Evolutionary conservation across 1,140 invertebrate genomes (phyloP).

Genomic region (Hesperophylax magnus): DNA sequence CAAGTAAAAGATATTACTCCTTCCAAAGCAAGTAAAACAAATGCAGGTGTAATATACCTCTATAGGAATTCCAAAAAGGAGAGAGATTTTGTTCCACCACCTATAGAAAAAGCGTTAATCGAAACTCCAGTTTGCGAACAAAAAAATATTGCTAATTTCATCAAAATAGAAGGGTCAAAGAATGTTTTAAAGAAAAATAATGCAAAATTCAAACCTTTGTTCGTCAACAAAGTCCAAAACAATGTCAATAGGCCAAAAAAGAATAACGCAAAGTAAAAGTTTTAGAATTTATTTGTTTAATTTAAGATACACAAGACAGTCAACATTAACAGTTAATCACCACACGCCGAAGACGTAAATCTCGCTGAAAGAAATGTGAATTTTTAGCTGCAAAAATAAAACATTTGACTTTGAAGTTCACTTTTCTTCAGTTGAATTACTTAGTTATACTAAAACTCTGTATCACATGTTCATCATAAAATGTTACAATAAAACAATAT

Average conservation of each 20-base stretch:
- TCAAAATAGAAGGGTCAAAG: slow-evolving; percentile 18
- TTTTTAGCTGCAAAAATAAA: slow-evolving; percentile 16
- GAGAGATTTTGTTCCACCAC: slow-evolving; percentile 33
- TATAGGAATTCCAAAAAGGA: slow-evolving; percentile 37
- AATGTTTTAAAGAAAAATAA: background rate
- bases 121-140: background rate
- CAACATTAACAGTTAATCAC: slow-evolving; percentile 39
- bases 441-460: slow-evolving; percentile 1
- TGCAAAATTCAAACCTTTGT: slow-evolving; percentile 45
- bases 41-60: slow-evolving; percentile 24
- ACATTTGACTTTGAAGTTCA: slow-evolving; percentile 6
- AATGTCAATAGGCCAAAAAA: slow-evolving; percentile 47
- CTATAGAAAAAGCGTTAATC: background rate
- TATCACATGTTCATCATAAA: slow-evolving; percentile 10
- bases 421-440: slow-evolving; percentile 1
- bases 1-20: background rate
- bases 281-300: slow-evolving; percentile 48
- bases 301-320: slow-evolving; percentile 54
- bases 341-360: slow-evolving; percentile 23
- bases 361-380: background rate
- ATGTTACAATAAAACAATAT: background rate
- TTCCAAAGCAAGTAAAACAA: background rate
- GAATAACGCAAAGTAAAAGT: slow-evolving; percentile 46
- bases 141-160: slow-evolving; percentile 3
- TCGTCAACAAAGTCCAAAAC: slow-evolving; percentile 49